Conservation (phyloP, 2,888 invertebrate species). For the Litoditis marina region DNA sequence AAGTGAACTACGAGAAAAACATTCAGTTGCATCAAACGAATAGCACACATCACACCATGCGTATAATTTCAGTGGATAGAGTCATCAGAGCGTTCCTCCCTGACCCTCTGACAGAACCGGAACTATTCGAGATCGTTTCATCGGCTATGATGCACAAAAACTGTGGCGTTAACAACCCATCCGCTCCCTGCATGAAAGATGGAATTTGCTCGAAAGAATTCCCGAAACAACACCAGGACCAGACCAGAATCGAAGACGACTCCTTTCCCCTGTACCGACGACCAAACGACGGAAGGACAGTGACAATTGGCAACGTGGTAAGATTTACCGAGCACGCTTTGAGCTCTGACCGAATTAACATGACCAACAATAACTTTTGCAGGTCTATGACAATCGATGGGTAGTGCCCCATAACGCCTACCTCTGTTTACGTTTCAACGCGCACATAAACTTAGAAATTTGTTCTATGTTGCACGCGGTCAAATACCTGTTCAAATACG, state of each 20-base stretch:
- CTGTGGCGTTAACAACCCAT: slow-evolving; percentile 43
- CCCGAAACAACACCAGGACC: slow-evolving; percentile 54
- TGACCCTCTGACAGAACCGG: slow-evolving; percentile 24
- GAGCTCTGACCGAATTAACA: too few species aligned
- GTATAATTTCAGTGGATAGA: slow-evolving; percentile 18
- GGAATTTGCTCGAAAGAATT: slow-evolving; percentile 62
- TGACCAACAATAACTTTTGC: neutral
- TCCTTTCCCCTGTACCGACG: slow-evolving; percentile 62
- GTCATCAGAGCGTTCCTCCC: slow-evolving; percentile 43
- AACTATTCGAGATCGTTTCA: slow-evolving; percentile 28
- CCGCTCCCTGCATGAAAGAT: slow-evolving; percentile 61
- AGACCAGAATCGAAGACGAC: slow-evolving; percentile 55
- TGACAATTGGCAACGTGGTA: neutral
- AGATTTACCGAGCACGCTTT: too few species aligned
- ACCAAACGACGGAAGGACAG: slow-evolving; percentile 36
- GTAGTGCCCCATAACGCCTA: slow-evolving; percentile 62
- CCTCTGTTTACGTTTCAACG: slow-evolving; percentile 32
- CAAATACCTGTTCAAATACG: slow-evolving; percentile 36
- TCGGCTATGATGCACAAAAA: slow-evolving; percentile 50
- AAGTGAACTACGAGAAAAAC: too few species aligned
- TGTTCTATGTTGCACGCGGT: slow-evolving; percentile 48
- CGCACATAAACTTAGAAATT: slow-evolving; percentile 54
- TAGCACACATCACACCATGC: too few species aligned
- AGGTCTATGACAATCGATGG: slow-evolving; percentile 56
- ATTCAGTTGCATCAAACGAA: too few species aligned